Evolutionary conservation across 2,113 vertebrate genomes (phyloP), one percentile per base, ranked within the genome.

Genomic region (Colinus virginianus): DNA sequence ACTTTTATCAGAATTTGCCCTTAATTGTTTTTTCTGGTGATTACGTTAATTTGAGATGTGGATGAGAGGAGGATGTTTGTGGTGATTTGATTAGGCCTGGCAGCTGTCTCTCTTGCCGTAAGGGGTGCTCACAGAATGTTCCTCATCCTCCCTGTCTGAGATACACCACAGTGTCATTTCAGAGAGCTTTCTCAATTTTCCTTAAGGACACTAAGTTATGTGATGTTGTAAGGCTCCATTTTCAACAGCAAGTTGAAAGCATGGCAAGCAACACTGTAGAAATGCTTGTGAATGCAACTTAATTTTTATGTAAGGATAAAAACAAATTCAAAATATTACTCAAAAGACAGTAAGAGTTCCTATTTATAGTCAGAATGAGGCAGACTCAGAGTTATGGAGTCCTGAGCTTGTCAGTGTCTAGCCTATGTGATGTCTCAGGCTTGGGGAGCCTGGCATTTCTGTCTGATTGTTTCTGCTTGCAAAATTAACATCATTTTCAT

Each of bases 401-500:
- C 26, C 49, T 91, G 61, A 81, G 66, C 13, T 88, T 56, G 34
- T 53, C 19, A 69, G 16, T 64, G 56, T 56, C 42, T 16, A 45
- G 28, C 48, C 43, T 71, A 36, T 68, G 62, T 1, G 13, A 17
- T 38, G 28, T 59, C 34, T 90, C 18, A 51, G 87, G 6, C 43
- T 48, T 4, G 14, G 7, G 36, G 53, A 94, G 49, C 62, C 38
- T 53, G 23, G 22, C 7, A 19, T 64, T 84, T 80, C 76, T 48
- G n/a, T 61, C 30, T 79, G 63, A 49, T 69, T 75, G 63, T 53
- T 96, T 72, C 78, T 93, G 67, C 55, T 89, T 78, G 67, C 48
- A 95, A 84, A 88, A 91, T 87, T 74, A 83, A 25, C 77, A 83
- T 75, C 32, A 36, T 90, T 79, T 92, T 96, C 38, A 71, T 91